Evolutionary conservation across 2,113 vertebrate species (phyloP), one percentile per base, ranked within the genome.

Genomic region (Otis tarda): DNA sequence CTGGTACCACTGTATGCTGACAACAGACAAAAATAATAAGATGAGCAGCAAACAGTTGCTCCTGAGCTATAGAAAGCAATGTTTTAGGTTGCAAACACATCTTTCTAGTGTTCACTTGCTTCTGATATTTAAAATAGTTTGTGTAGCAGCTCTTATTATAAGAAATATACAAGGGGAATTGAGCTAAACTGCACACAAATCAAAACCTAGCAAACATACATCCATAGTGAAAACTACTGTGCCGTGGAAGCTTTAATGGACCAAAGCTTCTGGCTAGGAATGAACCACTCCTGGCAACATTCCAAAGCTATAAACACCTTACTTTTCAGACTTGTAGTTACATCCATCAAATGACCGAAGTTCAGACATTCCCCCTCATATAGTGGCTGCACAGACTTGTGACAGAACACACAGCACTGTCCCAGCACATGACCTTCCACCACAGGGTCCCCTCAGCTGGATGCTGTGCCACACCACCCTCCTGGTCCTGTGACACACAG

Each of bases 401-500:
- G 75, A 74, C 5, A 5, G 28, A 83, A 49, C 45, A 37, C 0
- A 2, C 24, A 35, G 47, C 21, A 12, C 27, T 43, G 43, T n/a
- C 31, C 43, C 69, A 41, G 5, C 8, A 24, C 21, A 55, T 0
- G 2, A 33, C 15, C 33, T 56, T 30, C 16, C n/a, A 64, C 2
- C 0, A 0, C 33, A 56, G 33, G 23, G 17, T 8, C 18, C 16
- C 11, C 52, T 39, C 1, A 1, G 28, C 35, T 41, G 35, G 16
- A 35, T 65, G 39, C 56, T 64, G 39, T 0, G 1, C 10, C 24
- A 33, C 63, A 37, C 11, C 64, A 70, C 23, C 22, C 35, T 43
- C 21, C 49, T 21, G 33, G 71, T 27, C 59, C 20, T 35, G 17
- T 1, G 1, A n/a, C 14, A 13, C 0, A 0, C 2, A 1, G 0